Percentiles rank a stretch among this genome's conserved stretches.
phyloP scores from a whole-genome alignment of 2,888 invertebrate genomes.

The Clepsis dumicolana region DNA sequence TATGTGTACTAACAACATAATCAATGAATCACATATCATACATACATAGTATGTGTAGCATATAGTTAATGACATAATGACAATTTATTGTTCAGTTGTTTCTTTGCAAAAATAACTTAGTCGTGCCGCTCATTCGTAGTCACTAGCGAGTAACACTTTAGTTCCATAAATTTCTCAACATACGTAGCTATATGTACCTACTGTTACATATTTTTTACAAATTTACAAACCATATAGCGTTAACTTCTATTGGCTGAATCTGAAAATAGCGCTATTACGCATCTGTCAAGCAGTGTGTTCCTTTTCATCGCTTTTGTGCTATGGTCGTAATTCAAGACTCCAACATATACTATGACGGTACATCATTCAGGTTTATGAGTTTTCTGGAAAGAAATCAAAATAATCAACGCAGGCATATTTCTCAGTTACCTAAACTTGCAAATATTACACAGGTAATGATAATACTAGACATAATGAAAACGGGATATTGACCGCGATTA shows the following conservation, averaged over 20 bases:
- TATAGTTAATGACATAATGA: too few species aligned
- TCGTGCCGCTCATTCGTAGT: neutral
- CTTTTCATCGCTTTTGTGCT: slow-evolving; percentile 5
- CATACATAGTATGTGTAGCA: neutral
- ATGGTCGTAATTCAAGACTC: slow-evolving; percentile 5
- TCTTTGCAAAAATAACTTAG: neutral
- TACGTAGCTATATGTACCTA: neutral
- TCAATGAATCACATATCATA: neutral
- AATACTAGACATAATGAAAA: too few species aligned
- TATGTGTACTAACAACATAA: neutral
- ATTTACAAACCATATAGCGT: neutral
- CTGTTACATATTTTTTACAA: too few species aligned
- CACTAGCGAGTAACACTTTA: neutral
- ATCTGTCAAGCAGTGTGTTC: neutral
- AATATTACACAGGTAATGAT: neutral
- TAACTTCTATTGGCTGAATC: neutral
- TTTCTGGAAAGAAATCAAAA: slow-evolving; percentile 60
- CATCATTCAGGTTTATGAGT: slow-evolving; percentile 60
- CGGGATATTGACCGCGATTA: too few species aligned
- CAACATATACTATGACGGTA: slow-evolving; percentile 54
- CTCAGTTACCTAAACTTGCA: neutral
- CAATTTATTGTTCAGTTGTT: neutral
- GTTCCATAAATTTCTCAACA: neutral
- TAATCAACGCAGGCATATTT: neutral
- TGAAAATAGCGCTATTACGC: neutral